phyloP scores from a whole-genome alignment of 1,140 invertebrate species.

The Oryctes rhinoceros region DNA sequence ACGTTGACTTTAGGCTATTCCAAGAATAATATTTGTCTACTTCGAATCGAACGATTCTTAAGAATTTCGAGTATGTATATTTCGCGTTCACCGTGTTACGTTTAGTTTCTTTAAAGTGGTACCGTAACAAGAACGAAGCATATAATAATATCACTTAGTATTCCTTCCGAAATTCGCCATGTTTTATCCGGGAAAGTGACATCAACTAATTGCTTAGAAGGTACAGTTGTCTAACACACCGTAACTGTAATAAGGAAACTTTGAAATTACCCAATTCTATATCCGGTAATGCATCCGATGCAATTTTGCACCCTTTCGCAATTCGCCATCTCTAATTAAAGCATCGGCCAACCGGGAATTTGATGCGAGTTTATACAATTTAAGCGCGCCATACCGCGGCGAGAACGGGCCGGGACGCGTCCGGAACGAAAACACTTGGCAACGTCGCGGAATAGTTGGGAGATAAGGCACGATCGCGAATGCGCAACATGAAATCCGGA shows the following conservation, averaged over 20 bases:
- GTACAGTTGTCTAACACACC: neutral
- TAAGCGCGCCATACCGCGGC: neutral
- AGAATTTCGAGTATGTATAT: too few species aligned
- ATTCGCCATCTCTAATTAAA: constrained; percentile 6
- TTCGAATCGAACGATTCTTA: too few species aligned
- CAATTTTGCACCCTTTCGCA: constrained; percentile 1
- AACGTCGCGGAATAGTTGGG: neutral
- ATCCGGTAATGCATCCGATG: neutral
- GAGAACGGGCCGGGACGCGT: neutral
- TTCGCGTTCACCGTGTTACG: too few species aligned
- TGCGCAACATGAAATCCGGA: neutral
- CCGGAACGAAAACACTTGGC: neutral
- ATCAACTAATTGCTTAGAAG: neutral
- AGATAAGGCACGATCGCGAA: constrained; percentile 1
- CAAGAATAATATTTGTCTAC: too few species aligned
- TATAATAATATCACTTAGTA: too few species aligned
- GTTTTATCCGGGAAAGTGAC: neutral
- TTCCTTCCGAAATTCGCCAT: too few species aligned
- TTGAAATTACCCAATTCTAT: constrained; percentile 5
- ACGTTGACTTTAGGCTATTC: too few species aligned
- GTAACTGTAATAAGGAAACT: constrained; percentile 14
- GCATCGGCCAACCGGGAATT: neutral
- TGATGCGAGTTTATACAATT: neutral
- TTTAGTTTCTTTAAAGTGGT: too few species aligned
- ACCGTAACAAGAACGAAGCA: too few species aligned